These are phyloP conservation scores for Aphyosemion australe DNA, from an alignment of 2,113 vertebrate genomes.

Conservation along the genomic window DNA sequence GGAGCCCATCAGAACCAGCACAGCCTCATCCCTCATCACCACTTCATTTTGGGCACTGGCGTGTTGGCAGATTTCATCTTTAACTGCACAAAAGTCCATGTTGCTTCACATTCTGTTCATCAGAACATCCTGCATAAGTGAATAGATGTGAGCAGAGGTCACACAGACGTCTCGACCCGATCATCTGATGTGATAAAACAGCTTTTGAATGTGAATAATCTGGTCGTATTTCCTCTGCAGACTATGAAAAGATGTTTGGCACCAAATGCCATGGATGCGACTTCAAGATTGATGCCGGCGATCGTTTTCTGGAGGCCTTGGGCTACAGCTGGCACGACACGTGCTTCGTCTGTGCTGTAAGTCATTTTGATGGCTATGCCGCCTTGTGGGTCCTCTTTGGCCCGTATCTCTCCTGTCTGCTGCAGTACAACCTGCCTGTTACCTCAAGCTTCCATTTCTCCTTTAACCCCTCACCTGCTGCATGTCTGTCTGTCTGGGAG, in stretches of 20 bases:
- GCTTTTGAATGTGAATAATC: conserved; percentile 14
- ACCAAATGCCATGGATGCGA: conserved; percentile 98
- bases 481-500: conserved; percentile 17
- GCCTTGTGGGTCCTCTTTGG: conserved; percentile 26
- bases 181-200: conserved; percentile 14
- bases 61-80: conserved; percentile 17
- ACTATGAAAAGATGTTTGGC: conserved; percentile 99
- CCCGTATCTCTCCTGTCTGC: conserved; percentile 30
- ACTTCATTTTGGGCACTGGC: conserved; percentile 1
- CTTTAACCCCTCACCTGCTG: conserved; percentile 18
- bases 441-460: conserved; percentile 13
- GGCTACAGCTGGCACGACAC: conserved; percentile 99
- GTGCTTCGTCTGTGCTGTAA: conserved; percentile 98
- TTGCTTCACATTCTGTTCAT: conserved; percentile 16
- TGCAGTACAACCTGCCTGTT: conserved; percentile 32
- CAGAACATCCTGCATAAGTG: conserved; percentile 15
- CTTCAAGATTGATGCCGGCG: conserved; percentile 98
- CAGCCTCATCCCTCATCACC: conserved; percentile 17
- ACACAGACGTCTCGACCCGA: conserved; percentile 4
- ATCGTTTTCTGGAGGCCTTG: conserved; percentile 97
- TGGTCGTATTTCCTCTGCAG: conserved; percentile 67
- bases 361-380: conserved; percentile 77
- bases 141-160: conserved; percentile 23
- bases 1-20: conserved; percentile 16
- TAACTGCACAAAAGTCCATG: conserved; percentile 8